phyloP scores from a whole-genome alignment of 2,113 vertebrate genomes.

The Ceratotherium simum region DNA sequence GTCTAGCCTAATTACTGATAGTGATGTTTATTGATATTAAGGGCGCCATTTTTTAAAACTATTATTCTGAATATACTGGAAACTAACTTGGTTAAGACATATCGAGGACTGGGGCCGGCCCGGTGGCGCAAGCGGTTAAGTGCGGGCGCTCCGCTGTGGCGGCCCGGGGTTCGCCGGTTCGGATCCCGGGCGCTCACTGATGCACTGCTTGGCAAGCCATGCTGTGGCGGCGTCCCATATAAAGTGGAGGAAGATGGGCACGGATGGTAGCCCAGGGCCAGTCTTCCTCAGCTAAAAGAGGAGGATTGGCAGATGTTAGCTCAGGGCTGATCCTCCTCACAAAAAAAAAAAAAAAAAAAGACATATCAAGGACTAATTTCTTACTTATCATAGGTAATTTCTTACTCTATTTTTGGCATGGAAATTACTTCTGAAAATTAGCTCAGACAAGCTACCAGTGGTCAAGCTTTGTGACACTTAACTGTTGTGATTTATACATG shows the following conservation, averaged over 20 bases:
- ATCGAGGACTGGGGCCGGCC: background rate
- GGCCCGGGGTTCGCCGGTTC: too few relatives aligned
- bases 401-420: background rate
- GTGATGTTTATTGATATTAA: background rate
- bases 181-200: too few relatives aligned
- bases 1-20: background rate
- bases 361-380: background rate
- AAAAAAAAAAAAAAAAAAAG: too few relatives aligned
- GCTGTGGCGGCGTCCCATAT: too few relatives aligned
- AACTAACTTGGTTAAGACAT: background rate
- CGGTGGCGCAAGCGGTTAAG: too few relatives aligned
- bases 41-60: background rate
- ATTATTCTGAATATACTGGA: background rate
- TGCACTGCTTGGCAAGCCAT: too few relatives aligned
- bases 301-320: too few relatives aligned
- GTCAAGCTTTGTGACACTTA: background rate
- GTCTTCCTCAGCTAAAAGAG: too few relatives aligned
- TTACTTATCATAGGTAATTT: background rate
- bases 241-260: too few relatives aligned
- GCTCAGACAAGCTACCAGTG: background rate
- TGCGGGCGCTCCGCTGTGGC: too few relatives aligned
- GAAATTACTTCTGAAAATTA: conserved; percentile 42
- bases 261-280: too few relatives aligned
- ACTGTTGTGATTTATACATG: background rate
- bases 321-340: too few relatives aligned